Conservation (phyloP, 37 sponge, comb jelly and placozoan genomes). For the Cliona cf. orientalis region DNA sequence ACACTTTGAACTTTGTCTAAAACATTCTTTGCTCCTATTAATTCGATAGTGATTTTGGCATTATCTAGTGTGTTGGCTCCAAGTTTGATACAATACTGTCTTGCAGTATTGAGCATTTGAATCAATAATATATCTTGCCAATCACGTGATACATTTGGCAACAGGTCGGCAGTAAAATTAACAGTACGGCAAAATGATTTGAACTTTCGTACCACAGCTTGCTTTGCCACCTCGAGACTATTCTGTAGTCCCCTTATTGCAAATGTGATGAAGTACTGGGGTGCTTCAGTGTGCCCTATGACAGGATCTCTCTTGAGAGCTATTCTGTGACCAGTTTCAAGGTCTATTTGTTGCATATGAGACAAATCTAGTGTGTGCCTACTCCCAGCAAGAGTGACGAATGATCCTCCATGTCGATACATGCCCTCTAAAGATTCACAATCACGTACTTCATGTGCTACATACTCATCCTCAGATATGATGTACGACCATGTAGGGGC, state of each 20-base stretch:
- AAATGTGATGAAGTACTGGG: not conserved
- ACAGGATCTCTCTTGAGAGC: not conserved
- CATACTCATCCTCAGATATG: not conserved
- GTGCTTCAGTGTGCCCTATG: not conserved
- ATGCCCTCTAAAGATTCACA: slow-evolving; percentile 10
- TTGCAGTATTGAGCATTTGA: not conserved
- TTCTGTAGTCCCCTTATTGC: not conserved
- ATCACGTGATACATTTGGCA: not conserved
- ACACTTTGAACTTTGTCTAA: not conserved
- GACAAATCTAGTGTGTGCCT: not conserved
- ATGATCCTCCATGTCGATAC: slow-evolving; percentile 9
- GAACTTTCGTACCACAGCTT: not conserved
- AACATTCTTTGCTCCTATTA: not conserved
- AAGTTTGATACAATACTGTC: not conserved
- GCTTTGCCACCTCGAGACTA: not conserved
- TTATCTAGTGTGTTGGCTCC: not conserved
- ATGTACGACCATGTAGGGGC: not conserved
- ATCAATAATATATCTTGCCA: not conserved
- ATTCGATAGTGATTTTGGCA: not conserved
- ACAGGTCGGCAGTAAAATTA: not conserved
- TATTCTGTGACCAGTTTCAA: not conserved
- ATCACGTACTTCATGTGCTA: not conserved
- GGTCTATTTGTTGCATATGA: slow-evolving; percentile 5
- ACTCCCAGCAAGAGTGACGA: not conserved
- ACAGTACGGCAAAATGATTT: no score